Evolutionary conservation across 2,113 vertebrate genomes (phyloP), one percentile per base, ranked within the genome.

Genomic region (Sardina pilchardus): DNA sequence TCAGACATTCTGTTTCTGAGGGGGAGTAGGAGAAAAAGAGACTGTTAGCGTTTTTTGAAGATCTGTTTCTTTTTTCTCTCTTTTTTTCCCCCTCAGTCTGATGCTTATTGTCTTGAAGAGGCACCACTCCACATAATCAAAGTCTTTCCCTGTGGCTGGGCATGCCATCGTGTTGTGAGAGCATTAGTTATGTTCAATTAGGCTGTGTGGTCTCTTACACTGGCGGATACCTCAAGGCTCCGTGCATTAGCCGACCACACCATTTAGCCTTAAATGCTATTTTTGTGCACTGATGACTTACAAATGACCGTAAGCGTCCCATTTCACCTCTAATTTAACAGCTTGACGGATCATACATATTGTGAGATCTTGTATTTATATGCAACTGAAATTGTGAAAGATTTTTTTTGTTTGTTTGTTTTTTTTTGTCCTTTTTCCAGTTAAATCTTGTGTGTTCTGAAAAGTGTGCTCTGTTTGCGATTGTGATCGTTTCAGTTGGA

Each of bases 401-500:
- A 17, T 16, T 53, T 19, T 17, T 21, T 53, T 47, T 47, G 0
- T 1, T n/a, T n/a, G n/a, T n/a, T n/a, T n/a, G 16, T 1, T 16
- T 53, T 19, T 17, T 21, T 53, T 47, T 47, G 0, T 1, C 45
- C 12, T 6, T 47, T 47, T 4, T 1, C 45, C 45, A 47, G 45
- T 14, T 1, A 9, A 47, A 47, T 47, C 45, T 47, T 19, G 4
- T 88, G 19, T 2, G 63, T 42, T 42, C 39, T 36, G 1, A 42
- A 4, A 12, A 45, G 82, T 85, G 16, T 86, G 26, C 63, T 43
- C 8, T 34, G 5, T 6, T 12, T 85, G 8, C 50, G n/a, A 44
- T 17, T 43, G 21, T 82, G 26, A 63, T 44, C 82, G 43, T 91
- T 87, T 16, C 88, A 99, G 98, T 82, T 99, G 98, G 98, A 99